Base-by-base conservation (phyloP, 2,797 vertebrate species). In the Chelon auratus region DNA sequence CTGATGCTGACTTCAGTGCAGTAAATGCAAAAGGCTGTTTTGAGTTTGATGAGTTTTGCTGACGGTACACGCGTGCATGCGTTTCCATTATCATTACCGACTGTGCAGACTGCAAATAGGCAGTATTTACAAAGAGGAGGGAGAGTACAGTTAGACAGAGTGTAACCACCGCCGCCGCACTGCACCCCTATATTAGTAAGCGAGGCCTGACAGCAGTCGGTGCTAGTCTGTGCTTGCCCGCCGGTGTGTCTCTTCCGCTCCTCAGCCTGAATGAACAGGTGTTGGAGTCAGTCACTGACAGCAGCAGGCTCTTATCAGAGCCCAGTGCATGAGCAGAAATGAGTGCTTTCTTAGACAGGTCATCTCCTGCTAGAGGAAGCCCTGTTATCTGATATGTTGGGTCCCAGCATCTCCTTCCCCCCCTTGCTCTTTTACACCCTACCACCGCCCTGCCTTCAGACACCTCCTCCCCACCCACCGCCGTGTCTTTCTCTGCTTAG, bases 301-400 rank as follows among this genome's bases (percentile, higher is more conserved):
- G 64, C 53, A 48, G 45, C 39, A 37, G 77, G 79, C 72, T 74
- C 58, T 84, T 86, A 78, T 81, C 68, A 59, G 77, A 73, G 77
- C 72, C 83, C 69, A 13, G 61, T 8, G 26, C 69, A 67, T 89
- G 89, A 94, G 91, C 92, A 93, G 88, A 92, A 94, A 95, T 90
- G 89, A 91, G 75, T 70, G 67, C 88, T 94, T 88, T 93, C 87
- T 88, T 72, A 89, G 92, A 92, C 91, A 95, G 91, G 89, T 93
- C 92, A 93, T 93, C 91, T 92, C 89, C 89, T 89, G 90, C 87
- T 87, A 92, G 92, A 91, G 92, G 83, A 93, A 90, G 67, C 74
- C 71, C 85, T 85, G 87, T 89, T 78, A 91, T 85, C 84, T 72
- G 84, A 89, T 88, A 80, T 17, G 65, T 37, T 80, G 68, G 26